These are phyloP conservation scores for Muraenolepis orangiensis DNA, from an alignment of 2,797 vertebrate species.

Conservation along the genomic window DNA sequence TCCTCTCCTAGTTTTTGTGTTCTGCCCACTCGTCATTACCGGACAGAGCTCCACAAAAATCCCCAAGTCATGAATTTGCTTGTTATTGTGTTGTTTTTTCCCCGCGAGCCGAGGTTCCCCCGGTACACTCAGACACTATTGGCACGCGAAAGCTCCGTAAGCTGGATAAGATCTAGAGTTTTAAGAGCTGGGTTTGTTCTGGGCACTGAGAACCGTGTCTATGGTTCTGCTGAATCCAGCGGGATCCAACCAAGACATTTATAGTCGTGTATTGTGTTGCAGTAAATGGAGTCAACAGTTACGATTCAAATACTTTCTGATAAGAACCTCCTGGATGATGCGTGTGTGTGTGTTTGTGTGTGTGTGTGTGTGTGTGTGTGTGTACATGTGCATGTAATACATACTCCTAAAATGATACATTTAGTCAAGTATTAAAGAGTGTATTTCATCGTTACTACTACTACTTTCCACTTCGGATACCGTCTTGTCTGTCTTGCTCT, in stretches of 20 bases:
- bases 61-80: neutral
- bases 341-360: neutral
- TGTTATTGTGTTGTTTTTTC: slow-evolving; percentile 18
- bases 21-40: neutral
- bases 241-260: neutral
- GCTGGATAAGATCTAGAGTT: no score
- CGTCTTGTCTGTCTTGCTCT: no score
- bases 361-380: slow-evolving; percentile 12
- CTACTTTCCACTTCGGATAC: no score
- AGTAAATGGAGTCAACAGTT: slow-evolving; percentile 5
- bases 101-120: slow-evolving; percentile 4
- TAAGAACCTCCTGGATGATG: neutral
- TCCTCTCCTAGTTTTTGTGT: no score
- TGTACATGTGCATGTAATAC: neutral
- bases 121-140: neutral
- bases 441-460: neutral
- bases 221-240: slow-evolving; percentile 20
- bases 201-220: neutral
- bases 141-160: neutral
- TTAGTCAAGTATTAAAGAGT: no score
- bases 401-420: no score
- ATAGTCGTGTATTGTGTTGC: slow-evolving; percentile 9
- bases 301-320: neutral
- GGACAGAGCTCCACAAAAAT: neutral
- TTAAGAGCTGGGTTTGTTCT: no score